These are phyloP conservation scores for Netelia virgata DNA, from an alignment of 2,888 invertebrate species.

Conservation along the genomic window DNA sequence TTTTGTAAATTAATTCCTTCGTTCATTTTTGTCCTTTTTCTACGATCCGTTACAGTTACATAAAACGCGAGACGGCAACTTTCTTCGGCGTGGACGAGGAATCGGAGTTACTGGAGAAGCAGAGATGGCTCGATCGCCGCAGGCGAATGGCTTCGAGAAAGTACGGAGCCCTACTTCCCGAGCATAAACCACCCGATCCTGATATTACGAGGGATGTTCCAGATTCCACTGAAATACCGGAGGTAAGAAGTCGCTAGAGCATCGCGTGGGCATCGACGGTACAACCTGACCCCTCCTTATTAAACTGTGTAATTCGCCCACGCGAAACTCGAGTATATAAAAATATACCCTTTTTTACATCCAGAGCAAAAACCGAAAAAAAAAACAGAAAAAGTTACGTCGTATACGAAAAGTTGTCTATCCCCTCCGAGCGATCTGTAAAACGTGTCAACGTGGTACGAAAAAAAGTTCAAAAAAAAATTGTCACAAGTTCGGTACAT, in stretches of 20 bases:
- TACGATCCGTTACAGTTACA: slow-evolving; percentile 85
- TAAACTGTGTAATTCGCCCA: slow-evolving; percentile 4
- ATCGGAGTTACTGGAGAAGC: slow-evolving; percentile 90
- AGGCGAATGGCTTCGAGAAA: slow-evolving; percentile 92
- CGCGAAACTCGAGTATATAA: not conserved
- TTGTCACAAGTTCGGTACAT: too few species aligned
- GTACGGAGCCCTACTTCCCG: slow-evolving; percentile 87
- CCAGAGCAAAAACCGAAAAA: not conserved
- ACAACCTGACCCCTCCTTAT: not conserved
- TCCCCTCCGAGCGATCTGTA: too few species aligned
- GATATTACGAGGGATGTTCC: slow-evolving; percentile 86
- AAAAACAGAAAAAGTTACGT: too few species aligned
- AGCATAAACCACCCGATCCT: slow-evolving; percentile 87
- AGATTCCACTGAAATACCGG: slow-evolving; percentile 82
- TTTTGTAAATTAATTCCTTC: not conserved
- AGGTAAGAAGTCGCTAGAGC: slow-evolving; percentile 72
- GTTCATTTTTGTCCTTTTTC: not conserved
- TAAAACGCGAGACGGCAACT: slow-evolving; percentile 92
- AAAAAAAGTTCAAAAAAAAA: too few species aligned
- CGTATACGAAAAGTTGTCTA: too few species aligned
- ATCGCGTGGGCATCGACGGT: slow-evolving; percentile 1
- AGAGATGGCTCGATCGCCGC: slow-evolving; percentile 93
- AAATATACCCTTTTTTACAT: not conserved
- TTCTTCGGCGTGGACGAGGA: slow-evolving; percentile 95
- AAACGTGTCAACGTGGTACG: too few species aligned